phyloP scores from a whole-genome alignment of 2,888 invertebrate genomes.

The Drosophila sordidapex region DNA sequence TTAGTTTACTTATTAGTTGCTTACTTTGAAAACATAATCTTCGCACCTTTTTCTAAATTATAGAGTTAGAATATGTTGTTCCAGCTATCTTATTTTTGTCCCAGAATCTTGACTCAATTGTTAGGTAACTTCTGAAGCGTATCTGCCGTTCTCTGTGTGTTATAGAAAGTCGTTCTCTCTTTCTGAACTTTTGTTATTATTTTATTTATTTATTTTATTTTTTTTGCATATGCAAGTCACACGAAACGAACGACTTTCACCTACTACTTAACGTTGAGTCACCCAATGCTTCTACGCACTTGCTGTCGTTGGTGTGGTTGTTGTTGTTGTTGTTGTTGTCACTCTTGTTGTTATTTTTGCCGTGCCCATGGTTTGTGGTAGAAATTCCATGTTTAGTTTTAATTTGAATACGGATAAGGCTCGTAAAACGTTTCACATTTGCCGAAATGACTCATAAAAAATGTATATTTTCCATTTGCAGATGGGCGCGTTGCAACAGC shows the following conservation, averaged over 20 bases:
- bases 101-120: background rate
- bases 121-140: constrained; percentile 37
- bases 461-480: constrained; percentile 60
- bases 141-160: constrained; percentile 10
- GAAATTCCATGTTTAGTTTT: constrained; percentile 60
- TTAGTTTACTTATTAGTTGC: background rate
- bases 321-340: constrained; percentile 21
- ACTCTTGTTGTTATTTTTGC: constrained; percentile 42
- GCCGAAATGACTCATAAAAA: constrained; percentile 57
- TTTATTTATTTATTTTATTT: constrained; percentile 13
- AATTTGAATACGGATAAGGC: constrained; percentile 56
- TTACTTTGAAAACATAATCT: background rate
- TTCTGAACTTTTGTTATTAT: constrained; percentile 26
- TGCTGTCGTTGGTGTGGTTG: constrained; percentile 40
- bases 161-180: constrained; percentile 38
- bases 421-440: constrained; percentile 70
- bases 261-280: constrained; percentile 72
- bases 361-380: constrained; percentile 58
- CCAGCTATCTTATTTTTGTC: background rate
- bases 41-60: background rate
- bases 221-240: constrained; percentile 79
- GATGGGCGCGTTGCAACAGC: constrained; percentile 76
- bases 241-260: constrained; percentile 73
- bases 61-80: background rate
- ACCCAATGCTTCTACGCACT: constrained; percentile 73